Conservation (phyloP, 2,888 invertebrate genomes). For the Tillus elongatus region DNA sequence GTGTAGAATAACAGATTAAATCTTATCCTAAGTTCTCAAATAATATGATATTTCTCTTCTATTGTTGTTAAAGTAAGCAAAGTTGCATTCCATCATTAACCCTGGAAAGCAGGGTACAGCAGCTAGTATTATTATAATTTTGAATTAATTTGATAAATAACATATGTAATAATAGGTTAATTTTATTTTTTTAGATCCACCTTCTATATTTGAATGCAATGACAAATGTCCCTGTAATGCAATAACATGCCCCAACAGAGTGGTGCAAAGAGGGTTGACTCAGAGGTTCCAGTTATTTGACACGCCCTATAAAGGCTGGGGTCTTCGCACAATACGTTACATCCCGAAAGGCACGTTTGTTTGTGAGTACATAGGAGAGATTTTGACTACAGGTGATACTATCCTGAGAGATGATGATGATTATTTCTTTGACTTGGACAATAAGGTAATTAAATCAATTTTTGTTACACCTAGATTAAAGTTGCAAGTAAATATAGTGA, state of each 20-base stretch:
- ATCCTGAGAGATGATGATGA: slow-evolving; percentile 79
- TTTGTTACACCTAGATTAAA: background rate
- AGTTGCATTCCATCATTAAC: no score
- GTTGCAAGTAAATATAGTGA: no score
- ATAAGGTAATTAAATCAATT: slow-evolving; percentile 46
- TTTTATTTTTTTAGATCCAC: slow-evolving; percentile 57
- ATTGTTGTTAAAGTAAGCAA: no score
- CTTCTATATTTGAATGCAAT: slow-evolving; percentile 89
- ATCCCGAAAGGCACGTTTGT: slow-evolving; percentile 73
- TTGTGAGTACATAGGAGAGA: slow-evolving; percentile 83
- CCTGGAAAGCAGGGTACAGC: no score
- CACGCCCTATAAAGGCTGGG: slow-evolving; percentile 72
- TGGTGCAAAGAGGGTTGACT: slow-evolving; percentile 66
- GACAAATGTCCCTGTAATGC: slow-evolving; percentile 76
- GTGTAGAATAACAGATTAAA: no score
- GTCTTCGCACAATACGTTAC: slow-evolving; percentile 59
- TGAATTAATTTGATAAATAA: no score
- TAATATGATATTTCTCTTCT: no score
- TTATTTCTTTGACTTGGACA: slow-evolving; percentile 84
- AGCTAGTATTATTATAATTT: no score
- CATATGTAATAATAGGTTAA: background rate
- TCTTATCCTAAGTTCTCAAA: no score
- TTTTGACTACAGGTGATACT: slow-evolving; percentile 73
- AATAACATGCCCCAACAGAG: slow-evolving; percentile 75
- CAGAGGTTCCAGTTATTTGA: slow-evolving; percentile 63